phyloP scores from a whole-genome alignment of 2,888 invertebrate species.

The Endotricha flammealis region DNA sequence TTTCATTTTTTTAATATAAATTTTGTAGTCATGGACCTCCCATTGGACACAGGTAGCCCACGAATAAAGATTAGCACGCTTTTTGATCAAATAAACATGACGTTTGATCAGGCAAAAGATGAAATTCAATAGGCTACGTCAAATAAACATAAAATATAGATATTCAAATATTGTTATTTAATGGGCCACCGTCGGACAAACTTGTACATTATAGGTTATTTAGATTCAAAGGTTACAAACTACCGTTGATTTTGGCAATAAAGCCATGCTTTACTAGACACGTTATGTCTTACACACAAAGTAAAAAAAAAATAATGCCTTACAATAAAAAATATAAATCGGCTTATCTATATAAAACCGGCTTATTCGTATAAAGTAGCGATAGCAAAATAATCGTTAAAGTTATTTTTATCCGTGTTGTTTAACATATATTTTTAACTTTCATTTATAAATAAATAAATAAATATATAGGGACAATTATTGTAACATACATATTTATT shows the following conservation, averaged over 20 bases:
- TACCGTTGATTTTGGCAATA: slow-evolving; percentile 54
- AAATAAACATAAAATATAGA: slow-evolving; percentile 13
- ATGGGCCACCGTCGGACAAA: slow-evolving; percentile 35
- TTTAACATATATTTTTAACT: too few relatives aligned
- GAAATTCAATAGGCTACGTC: slow-evolving; percentile 13
- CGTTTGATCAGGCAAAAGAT: slow-evolving; percentile 12
- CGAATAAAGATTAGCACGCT: slow-evolving; percentile 9
- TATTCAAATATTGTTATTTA: slow-evolving; percentile 43
- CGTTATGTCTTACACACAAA: slow-evolving; percentile 52
- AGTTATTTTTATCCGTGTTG: slow-evolving; percentile 1
- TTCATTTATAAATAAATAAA: too few relatives aligned
- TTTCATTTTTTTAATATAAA: too few relatives aligned
- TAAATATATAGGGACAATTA: too few relatives aligned
- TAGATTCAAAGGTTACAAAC: slow-evolving; percentile 38
- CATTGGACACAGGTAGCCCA: slow-evolving; percentile 4
- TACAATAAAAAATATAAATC: slow-evolving; percentile 73
- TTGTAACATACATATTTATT: too few relatives aligned
- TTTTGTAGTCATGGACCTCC: too few relatives aligned
- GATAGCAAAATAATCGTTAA: slow-evolving; percentile 33
- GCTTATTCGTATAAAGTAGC: slow-evolving; percentile 61
- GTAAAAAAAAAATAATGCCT: slow-evolving; percentile 60
- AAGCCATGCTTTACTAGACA: slow-evolving; percentile 46
- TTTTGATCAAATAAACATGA: slow-evolving; percentile 13
- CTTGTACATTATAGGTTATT: slow-evolving; percentile 36
- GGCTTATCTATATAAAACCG: slow-evolving; percentile 76